A percentile compares a stretch with the other conserved stretches of the same genome.
phyloP scores from a whole-genome alignment of 2,113 vertebrate species.

The Fulmarus glacialis region DNA sequence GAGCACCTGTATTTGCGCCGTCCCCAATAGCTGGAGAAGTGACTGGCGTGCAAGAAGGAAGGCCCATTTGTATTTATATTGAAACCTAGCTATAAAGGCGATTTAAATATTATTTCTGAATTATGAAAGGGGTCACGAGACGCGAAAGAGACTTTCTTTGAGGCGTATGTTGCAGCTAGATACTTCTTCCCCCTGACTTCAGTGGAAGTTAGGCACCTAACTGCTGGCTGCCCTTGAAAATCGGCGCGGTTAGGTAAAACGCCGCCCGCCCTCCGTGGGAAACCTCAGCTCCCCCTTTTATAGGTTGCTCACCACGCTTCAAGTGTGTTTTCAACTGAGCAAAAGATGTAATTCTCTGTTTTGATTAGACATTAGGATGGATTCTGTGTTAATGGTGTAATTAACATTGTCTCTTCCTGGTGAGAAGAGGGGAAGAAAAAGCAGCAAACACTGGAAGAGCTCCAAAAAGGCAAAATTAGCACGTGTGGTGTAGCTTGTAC shows the following conservation, averaged over 20 bases:
- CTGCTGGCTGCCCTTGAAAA: not conserved
- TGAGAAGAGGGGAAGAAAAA: not conserved
- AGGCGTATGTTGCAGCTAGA: not conserved
- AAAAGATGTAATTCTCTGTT: not conserved
- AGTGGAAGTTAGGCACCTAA: not conserved
- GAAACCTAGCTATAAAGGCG: not conserved
- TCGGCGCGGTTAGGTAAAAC: not conserved
- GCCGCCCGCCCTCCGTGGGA: no score
- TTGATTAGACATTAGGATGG: not conserved
- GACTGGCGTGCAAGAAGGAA: fast-evolving
- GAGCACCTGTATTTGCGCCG: not conserved
- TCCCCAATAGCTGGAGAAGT: not conserved
- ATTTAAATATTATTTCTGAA: not conserved
- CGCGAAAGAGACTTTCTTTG: not conserved
- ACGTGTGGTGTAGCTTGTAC: no score
- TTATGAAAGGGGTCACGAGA: fast-evolving
- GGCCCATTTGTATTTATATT: fast-evolving
- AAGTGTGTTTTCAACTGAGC: not conserved
- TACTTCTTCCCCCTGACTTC: not conserved
- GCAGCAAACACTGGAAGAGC: not conserved
- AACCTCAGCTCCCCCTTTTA: not conserved
- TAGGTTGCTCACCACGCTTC: fast-evolving
- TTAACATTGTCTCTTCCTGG: not conserved
- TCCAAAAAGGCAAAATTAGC: not conserved
- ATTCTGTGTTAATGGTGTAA: not conserved